Percentiles rank a stretch among this genome's conserved stretches.
phyloP scores from a whole-genome alignment of 2,113 vertebrate genomes.

The Tautogolabrus adspersus region DNA sequence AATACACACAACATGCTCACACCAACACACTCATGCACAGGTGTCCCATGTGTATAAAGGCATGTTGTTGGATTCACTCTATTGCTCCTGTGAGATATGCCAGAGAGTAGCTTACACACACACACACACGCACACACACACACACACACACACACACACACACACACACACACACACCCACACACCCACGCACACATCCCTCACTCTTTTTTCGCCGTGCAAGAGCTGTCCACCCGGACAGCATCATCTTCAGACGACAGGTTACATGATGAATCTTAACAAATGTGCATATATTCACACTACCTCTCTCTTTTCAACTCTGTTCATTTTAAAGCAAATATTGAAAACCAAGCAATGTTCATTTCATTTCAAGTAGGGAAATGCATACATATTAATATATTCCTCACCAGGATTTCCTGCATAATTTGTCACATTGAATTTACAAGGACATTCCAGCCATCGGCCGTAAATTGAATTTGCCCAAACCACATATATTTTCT shows the following conservation, averaged over 20 bases:
- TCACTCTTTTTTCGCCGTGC: slow-evolving; percentile 39
- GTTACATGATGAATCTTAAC: slow-evolving; percentile 67
- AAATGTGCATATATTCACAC: slow-evolving; percentile 42
- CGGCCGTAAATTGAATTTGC: slow-evolving; percentile 57
- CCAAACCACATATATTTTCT: slow-evolving; percentile 49
- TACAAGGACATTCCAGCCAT: slow-evolving; percentile 60
- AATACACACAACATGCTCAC: slow-evolving; percentile 47
- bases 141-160: slow-evolving; percentile 40
- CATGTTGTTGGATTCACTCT: slow-evolving; percentile 71
- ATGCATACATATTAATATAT: slow-evolving; percentile 61
- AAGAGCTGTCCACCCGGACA: slow-evolving; percentile 51
- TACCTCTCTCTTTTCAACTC: slow-evolving; percentile 21
- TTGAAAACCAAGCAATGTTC: slow-evolving; percentile 42
- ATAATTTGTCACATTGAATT: slow-evolving; percentile 68
- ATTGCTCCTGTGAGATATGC: slow-evolving; percentile 71
- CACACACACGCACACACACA: slow-evolving; percentile 1
- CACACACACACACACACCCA: slow-evolving; percentile 31
- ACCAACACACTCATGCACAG: slow-evolving; percentile 38
- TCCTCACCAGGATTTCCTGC: slow-evolving; percentile 33
- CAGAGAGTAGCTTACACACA: slow-evolving; percentile 45
- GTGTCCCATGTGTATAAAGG: slow-evolving; percentile 62
- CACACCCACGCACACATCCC: slow-evolving; percentile 26
- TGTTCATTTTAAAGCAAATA: slow-evolving; percentile 55
- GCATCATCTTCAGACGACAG: slow-evolving; percentile 57
- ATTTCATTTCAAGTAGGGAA: slow-evolving; percentile 64